Percentiles rank a stretch among this genome's conserved stretches.
These are phyloP conservation scores for Globicephala melas DNA, from an alignment of 2,113 vertebrate genomes.

Conservation along the genomic window DNA sequence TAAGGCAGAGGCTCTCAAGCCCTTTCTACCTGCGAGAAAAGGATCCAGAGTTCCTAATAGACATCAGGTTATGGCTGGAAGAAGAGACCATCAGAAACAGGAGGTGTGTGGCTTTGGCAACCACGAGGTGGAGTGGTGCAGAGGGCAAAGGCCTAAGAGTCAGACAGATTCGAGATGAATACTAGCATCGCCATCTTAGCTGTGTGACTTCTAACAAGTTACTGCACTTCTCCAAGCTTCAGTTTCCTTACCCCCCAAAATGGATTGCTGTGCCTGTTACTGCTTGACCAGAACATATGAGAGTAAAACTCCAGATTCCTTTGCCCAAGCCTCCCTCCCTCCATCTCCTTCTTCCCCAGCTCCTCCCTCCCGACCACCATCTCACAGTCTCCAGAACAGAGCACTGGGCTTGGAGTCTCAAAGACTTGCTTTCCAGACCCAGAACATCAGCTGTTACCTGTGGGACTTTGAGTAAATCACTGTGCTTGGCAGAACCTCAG, in stretches of 20 bases:
- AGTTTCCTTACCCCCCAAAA: not conserved
- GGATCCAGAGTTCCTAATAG: not conserved
- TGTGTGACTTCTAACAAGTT: not conserved
- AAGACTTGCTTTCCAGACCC: not conserved
- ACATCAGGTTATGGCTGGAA: not conserved
- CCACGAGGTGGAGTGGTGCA: not conserved
- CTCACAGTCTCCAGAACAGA: not conserved
- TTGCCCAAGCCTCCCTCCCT: not conserved
- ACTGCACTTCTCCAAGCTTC: not conserved
- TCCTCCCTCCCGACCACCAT: not conserved
- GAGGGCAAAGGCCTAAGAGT: not conserved
- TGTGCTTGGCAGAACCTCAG: not conserved
- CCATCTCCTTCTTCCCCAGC: not conserved
- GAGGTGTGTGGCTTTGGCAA: not conserved
- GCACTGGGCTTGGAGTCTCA: not conserved
- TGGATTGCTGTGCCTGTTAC: not conserved
- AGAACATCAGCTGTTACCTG: not conserved
- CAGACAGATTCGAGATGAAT: not conserved
- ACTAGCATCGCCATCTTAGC: not conserved
- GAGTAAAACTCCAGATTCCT: not conserved
- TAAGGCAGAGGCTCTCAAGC: not conserved
- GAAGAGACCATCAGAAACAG: not conserved
- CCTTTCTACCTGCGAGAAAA: not conserved
- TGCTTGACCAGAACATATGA: not conserved
- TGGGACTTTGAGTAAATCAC: not conserved